Base-by-base conservation (phyloP, 2,113 vertebrate species). In the Cryptomyrus ogoouensis region DNA sequence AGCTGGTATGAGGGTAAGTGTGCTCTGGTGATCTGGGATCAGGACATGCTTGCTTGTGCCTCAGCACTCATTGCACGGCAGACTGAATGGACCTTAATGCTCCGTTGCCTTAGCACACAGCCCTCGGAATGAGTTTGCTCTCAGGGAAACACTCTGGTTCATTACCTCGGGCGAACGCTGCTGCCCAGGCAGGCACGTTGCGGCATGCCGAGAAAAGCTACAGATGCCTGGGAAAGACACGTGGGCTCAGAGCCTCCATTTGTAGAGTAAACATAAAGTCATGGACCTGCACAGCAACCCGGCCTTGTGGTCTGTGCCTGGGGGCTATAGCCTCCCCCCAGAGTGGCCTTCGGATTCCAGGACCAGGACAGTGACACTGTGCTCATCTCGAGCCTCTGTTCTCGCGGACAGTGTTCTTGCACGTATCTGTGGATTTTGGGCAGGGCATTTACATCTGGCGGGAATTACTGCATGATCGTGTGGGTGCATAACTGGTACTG, bases 1-100 rank as follows among this genome's bases (percentile, higher is more conserved):
- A 94, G 91, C 92, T 93, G 52, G 89, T 94, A 92, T 56, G 95
- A 95, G 90, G 95, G 94, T 96, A 94, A 96, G 95, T 95, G 88
- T 83, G 17, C 5, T 52, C 44, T 87, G 46, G 3, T 53, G 42
- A 7, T 87, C 13, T 50, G 24, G 85, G 49, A 53, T 87, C 42
- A 44, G 39, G 83, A 46, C 24, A 52, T 19, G 85, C 85, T 35
- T 53, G 47, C 31, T 12, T 35, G 24, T 53, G 31, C 50, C 47
- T 47, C 31, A 2, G n/a, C n/a, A 21, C 31, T 27, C 46, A 70
- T 31, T 70, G 39, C 83, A 85, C 83, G 39, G 83, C 83, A 77
- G 13, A 19, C 13, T 77, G 74, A 77, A 35, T 77, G 74, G 74
- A 77, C 74, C 12, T 39, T 31, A 70, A 31, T 12, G n/a, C 10